Evolutionary conservation across 2,113 vertebrate genomes (phyloP), one percentile per base, ranked within the genome.

Genomic region (Megaleporinus macrocephalus): DNA sequence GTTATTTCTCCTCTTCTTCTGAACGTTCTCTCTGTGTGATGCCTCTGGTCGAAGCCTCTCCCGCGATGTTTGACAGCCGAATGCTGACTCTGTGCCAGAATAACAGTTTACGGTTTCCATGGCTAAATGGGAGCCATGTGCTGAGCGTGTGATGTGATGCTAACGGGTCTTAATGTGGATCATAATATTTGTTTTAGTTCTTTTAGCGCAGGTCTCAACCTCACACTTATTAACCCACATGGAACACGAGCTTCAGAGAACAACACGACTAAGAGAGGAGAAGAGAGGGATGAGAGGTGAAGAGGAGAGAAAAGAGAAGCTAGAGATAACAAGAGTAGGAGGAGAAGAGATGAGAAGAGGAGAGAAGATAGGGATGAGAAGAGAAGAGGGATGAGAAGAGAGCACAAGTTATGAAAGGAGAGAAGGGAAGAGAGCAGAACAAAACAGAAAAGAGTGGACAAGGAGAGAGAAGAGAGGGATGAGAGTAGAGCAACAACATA

Each of bases 111-210:
- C 71, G 75, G 76, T 83, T 83, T 89, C 83, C 86, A 88, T 76
- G 82, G 69, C 49, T 74, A 86, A 90, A 90, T 86, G 57, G 81
- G 82, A 89, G 83, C 88, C 89, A 89, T 84, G 89, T 88, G 87
- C 33, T 51, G 84, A 66, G 73, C 70, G 81, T 66, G 30, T 36
- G 74, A 33, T 0, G 57, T 80, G 86, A 78, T 76, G 76, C 33
- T 84, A 86, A 87, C 79, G 87, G 73, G 85, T 53, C 44, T 4
- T 84, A 76, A 86, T 87, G 79, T 78, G 51, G 82, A 79, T 81
- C 87, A 70, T 89, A 89, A 88, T 84, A 89, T 90, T 88, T 88
- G 79, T 88, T 88, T 88, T 89, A 87, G 89, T 87, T 87, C 75
- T 83, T 79, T 81, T 79, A 83, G 78, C 80, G 85, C 74, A 59